phyloP scores from a whole-genome alignment of 2,888 invertebrate genomes.

The Plebejus melissa region DNA sequence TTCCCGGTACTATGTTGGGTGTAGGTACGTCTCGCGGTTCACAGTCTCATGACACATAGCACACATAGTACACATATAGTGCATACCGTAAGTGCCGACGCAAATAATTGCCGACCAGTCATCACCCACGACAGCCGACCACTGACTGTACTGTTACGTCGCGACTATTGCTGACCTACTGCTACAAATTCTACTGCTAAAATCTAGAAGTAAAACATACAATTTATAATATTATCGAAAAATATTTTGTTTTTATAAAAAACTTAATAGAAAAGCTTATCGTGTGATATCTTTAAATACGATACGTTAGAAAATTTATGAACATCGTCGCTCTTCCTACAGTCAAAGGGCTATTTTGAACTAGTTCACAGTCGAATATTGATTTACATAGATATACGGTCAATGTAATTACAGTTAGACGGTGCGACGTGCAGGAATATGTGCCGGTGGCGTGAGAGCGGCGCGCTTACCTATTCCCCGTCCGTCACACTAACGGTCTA shows the following conservation, averaged over 20 bases:
- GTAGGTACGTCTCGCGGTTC: background rate
- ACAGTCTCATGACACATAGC: slow-evolving; percentile 7
- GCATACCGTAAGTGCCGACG: slow-evolving; percentile 2
- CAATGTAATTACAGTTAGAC: slow-evolving; percentile 4
- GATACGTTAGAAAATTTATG: background rate
- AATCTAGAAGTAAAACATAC: no score
- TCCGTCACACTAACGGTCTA: background rate
- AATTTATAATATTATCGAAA: no score
- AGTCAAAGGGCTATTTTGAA: background rate
- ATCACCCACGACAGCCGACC: background rate
- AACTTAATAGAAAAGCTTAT: background rate
- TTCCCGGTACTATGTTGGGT: background rate
- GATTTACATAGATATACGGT: background rate
- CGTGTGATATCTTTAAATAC: background rate
- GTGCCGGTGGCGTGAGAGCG: slow-evolving; percentile 9
- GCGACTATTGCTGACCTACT: background rate
- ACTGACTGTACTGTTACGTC: background rate
- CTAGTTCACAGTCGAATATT: background rate
- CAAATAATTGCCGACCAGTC: background rate
- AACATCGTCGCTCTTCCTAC: no score
- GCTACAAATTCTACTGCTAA: background rate
- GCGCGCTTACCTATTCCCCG: background rate
- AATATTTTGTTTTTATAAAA: background rate
- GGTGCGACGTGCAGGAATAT: slow-evolving; percentile 11
- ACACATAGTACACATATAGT: background rate